Percentiles rank a stretch among this genome's conserved stretches.
Conservation (phyloP, 92 coral and sea anemone genomes). For the Meandrina meandrites region DNA sequence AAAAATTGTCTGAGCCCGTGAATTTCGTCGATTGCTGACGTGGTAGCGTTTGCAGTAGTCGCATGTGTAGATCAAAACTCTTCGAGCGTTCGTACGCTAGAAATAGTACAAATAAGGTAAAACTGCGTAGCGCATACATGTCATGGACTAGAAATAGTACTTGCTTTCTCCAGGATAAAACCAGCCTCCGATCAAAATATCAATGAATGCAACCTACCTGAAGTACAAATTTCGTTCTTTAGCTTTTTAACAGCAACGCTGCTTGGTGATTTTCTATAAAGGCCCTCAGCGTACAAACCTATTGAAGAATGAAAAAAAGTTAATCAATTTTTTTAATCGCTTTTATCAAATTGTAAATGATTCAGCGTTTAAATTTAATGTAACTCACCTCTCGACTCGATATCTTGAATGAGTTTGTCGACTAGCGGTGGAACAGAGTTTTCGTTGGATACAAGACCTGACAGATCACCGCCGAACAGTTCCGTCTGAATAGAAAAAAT, state of each 20-base stretch:
- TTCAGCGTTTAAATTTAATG: not conserved
- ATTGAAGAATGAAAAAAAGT: not conserved
- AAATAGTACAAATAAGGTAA: too few relatives aligned
- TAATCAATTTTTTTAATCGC: too few relatives aligned
- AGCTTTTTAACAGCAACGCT: constrained; percentile 80
- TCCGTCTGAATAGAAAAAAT: constrained; percentile 46
- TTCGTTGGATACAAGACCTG: constrained; percentile 80
- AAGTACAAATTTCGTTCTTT: constrained; percentile 75
- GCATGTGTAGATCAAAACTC: not conserved
- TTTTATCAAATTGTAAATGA: not conserved
- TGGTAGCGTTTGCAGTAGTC: not conserved
- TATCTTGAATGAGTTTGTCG: constrained; percentile 84
- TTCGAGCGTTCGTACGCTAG: not conserved
- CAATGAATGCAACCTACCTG: constrained; percentile 45
- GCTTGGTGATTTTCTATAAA: constrained; percentile 93
- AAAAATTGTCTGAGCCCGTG: not conserved
- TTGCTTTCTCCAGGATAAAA: not conserved
- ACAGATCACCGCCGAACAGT: constrained; percentile 84
- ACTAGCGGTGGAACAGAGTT: constrained; percentile 78
- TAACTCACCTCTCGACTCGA: constrained; percentile 83
- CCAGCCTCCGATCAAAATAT: not conserved
- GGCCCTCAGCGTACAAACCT: constrained; percentile 93
- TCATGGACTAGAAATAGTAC: not conserved
- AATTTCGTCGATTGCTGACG: not conserved
- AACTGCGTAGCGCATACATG: too few relatives aligned